Conservation (phyloP, 2,797 vertebrate species). For the Peromyscus aztecus region DNA sequence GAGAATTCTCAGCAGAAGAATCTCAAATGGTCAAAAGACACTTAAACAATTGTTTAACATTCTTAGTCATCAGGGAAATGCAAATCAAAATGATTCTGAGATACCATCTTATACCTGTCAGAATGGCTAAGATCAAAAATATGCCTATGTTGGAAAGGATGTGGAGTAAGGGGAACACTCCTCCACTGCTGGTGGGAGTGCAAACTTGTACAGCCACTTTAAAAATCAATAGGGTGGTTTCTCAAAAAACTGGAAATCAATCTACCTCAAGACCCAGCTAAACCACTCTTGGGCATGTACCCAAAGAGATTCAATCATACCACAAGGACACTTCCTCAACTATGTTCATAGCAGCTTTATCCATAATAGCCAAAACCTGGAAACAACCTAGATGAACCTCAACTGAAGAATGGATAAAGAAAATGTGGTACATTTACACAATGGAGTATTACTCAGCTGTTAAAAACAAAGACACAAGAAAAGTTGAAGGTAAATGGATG, state of each 20-base stretch:
- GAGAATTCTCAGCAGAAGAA: not conserved
- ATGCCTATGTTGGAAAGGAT: not conserved
- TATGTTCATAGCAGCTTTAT: not conserved
- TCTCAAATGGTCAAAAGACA: no score
- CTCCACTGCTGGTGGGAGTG: not conserved
- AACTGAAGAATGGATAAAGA: not conserved
- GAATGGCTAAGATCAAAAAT: not conserved
- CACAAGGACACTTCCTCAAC: not conserved
- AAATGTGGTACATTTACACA: not conserved
- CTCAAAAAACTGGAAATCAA: not conserved
- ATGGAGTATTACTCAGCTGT: not conserved
- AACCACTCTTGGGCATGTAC: not conserved
- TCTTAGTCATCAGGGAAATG: not conserved
- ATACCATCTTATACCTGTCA: not conserved
- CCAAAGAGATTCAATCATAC: not conserved
- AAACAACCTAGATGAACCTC: not conserved
- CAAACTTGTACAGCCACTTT: not conserved
- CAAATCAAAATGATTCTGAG: not conserved
- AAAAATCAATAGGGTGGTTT: not conserved
- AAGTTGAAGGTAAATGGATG: not conserved
- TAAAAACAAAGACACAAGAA: not conserved
- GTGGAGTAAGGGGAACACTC: not conserved
- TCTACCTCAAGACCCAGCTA: not conserved
- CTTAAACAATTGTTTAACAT: no score
- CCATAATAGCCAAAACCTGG: not conserved